These are phyloP conservation scores for Trachurus trachurus DNA, from an alignment of 2,797 vertebrate genomes.

Conservation along the genomic window DNA sequence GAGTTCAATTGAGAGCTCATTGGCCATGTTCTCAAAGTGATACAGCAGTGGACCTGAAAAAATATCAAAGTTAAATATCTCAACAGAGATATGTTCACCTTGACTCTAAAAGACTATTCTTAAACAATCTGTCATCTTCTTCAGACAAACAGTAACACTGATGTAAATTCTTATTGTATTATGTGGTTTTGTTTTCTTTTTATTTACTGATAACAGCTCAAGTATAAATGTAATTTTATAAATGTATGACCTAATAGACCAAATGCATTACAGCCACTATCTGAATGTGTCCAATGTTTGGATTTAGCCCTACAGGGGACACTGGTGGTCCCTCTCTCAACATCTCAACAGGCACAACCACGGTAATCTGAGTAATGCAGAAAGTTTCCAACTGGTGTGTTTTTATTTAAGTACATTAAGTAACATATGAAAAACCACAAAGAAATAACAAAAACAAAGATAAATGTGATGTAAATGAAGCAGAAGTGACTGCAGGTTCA, in stretches of 20 bases:
- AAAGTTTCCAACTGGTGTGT: background rate
- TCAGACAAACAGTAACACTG: background rate
- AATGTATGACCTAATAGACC: background rate
- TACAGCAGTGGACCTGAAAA: constrained; percentile 94
- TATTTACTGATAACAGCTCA: background rate
- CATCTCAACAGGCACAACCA: background rate
- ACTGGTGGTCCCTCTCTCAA: background rate
- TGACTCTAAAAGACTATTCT: background rate
- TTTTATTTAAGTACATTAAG: background rate
- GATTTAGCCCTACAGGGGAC: background rate
- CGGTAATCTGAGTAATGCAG: background rate
- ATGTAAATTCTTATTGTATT: background rate
- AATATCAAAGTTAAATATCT: background rate
- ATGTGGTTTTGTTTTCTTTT: background rate
- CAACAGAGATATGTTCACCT: background rate
- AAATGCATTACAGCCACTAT: background rate
- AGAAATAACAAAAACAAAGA: too few relatives aligned
- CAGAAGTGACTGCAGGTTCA: too few relatives aligned
- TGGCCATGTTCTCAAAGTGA: constrained; percentile 98
- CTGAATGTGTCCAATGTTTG: background rate
- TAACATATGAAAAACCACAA: too few relatives aligned
- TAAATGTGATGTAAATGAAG: too few relatives aligned
- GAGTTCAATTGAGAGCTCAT: constrained; percentile 97
- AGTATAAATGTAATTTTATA: background rate
- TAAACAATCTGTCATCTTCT: background rate